Evolutionary conservation across 2,888 invertebrate genomes (phyloP), one percentile per base, ranked within the genome.

Genomic region (Pinctada fucata): DNA sequence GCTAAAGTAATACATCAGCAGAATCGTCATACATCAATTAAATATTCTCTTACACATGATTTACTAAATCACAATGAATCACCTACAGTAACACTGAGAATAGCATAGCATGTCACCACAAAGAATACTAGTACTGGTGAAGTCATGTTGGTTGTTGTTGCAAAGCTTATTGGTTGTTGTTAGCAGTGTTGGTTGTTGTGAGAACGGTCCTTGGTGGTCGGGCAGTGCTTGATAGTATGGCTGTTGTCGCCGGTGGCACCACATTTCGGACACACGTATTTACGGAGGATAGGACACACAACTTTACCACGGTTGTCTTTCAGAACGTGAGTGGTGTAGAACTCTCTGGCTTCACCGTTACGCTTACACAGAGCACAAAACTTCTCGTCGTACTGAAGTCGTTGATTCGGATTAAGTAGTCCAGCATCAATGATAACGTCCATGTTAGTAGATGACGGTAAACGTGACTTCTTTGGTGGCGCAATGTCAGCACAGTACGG

Each of bases 211-310:
- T 58, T 58, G 58, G 58, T 58, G 58, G 13, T 50, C 31, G 92
- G 92, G 91, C 96, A 96, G 92, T 96, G 96, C 90, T 95, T 95
- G 86, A 95, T 92, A 4, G 96, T 96, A 92, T 96, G 96, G 66
- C 96, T 96, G 76, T 80, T 67, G 90, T 96, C 96, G 0, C 96
- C 96, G 73, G 93, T 92, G 5, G 95, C 95, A 69, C 94, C 94
- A 90, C 96, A 96, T 81, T 95, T 95, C 16, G 94, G 94, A 90
- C 96, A 96, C n/a, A 93, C 93, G 92, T 95, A 96, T 71, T 94
- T 94, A 83, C 96, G 94, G 87, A 96, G 93, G 87, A 96, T 95
- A 51, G 96, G 96, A 90, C 96, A 96, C 10, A 92, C 82, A 31
- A 96, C 94, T 72, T 94, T 94, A 1, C 96, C 95, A 4, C 90